These are phyloP conservation scores for Paramormyrops hopkinsi DNA, from an alignment of 2,797 vertebrate genomes.

Conservation along the genomic window DNA sequence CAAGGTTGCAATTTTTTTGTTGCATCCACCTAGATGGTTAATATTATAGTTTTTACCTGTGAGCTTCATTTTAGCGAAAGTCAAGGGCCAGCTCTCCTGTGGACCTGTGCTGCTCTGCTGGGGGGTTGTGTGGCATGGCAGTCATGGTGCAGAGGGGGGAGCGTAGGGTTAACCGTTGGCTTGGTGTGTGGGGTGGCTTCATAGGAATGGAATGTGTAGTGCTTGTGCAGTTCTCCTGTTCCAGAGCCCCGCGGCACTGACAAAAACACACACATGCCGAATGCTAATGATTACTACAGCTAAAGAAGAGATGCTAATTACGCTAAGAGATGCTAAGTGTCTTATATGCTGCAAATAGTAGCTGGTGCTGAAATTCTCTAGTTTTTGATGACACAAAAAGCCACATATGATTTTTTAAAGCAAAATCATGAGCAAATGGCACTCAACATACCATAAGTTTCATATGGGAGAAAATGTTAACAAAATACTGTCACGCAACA, in stretches of 20 bases:
- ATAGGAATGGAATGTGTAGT: conserved; percentile 97
- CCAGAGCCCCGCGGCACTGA: conserved; percentile 73
- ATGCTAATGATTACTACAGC: conserved; percentile 88
- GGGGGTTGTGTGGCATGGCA: conserved; percentile 41
- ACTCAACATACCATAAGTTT: not conserved
- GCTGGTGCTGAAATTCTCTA: not conserved
- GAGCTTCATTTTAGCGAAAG: not conserved
- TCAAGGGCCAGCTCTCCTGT: not conserved
- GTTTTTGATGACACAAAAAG: not conserved
- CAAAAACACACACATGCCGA: conserved; percentile 57
- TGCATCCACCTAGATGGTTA: not conserved
- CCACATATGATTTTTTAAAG: not conserved
- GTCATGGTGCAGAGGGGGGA: conserved; percentile 15
- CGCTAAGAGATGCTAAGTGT: conserved; percentile 45
- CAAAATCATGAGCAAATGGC: not conserved
- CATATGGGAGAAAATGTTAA: not conserved
- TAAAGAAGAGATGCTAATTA: conserved; percentile 91
- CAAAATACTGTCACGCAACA: not conserved
- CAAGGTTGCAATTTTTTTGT: not conserved
- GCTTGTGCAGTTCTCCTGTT: conserved; percentile 68
- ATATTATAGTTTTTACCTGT: not conserved
- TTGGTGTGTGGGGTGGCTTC: conserved; percentile 69
- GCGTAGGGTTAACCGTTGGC: conserved; percentile 51
- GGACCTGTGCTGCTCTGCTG: conserved; percentile 6
- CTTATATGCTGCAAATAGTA: not conserved